Evolutionary conservation across 2,797 vertebrate species (phyloP), one percentile per base, ranked within the genome.

Genomic region (Sitta carolinensis): DNA sequence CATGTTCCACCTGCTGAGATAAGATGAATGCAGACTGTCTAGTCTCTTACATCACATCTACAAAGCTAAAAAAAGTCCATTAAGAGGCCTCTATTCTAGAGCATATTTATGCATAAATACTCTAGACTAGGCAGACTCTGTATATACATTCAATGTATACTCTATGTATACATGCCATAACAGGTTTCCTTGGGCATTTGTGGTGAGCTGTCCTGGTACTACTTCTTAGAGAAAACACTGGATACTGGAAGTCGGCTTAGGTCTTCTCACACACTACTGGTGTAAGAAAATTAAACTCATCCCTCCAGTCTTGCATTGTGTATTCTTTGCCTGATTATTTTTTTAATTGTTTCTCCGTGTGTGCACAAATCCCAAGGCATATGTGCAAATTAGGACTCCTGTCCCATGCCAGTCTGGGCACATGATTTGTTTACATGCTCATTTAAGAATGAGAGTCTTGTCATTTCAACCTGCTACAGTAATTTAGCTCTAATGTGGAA

Each of bases 381-480:
- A 75, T 45, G 61, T 61, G 59, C 20, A 81, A 79, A 78, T 76
- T n/a, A 78, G 55, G 80, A 95, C 68, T 89, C 67, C 42, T 81
- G 51, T 55, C 64, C 80, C 40, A 75, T 68, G 90, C 73, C 90
- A 93, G 7, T 72, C 48, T 67, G 69, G 68, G 73, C 81, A 88
- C 81, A 72, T 50, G 67, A 77, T 32, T 96, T 55, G 1, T 93
- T 94, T 87, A 81, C 70, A 83, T 18, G 52, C 63, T 84, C 32
- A 16, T 90, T 94, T 90, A 10, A 89, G 86, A 93, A 90, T 64
- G 67, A 10, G 21, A 75, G 48, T 73, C 64, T 87, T 93, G 84
- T 94, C 64, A 77, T 84, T 94, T 90, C 87, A 93, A 76, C 94
- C 89, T 96, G 91, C 74, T 91, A 74, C 67, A 94, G 85, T 68